A percentile compares a stretch with the other conserved stretches of the same genome.
phyloP scores from a whole-genome alignment of 2,113 vertebrate species.

The Spheniscus mendiculus region DNA sequence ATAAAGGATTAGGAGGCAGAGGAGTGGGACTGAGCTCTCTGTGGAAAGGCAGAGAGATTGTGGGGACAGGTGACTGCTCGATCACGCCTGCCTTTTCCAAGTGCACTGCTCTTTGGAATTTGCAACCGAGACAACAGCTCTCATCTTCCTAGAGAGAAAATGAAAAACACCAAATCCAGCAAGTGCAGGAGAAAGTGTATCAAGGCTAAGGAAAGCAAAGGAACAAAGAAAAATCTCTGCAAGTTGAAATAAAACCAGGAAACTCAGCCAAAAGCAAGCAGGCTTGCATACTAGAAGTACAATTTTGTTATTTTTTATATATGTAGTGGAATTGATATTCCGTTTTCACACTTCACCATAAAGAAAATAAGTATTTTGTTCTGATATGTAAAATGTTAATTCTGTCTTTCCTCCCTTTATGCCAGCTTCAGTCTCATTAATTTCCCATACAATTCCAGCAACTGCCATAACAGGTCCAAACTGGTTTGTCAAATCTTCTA shows the following conservation, averaged over 20 bases:
- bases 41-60: not conserved
- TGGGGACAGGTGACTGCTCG: not conserved
- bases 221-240: not conserved
- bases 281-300: not conserved
- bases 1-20: not conserved
- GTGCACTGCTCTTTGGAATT: not conserved
- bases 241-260: not conserved
- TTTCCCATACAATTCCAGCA: not conserved
- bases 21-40: not conserved
- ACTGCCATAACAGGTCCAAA: not conserved
- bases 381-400: not conserved
- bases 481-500: not conserved
- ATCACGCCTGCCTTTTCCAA: not conserved
- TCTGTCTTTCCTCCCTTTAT: not conserved
- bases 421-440: not conserved
- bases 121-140: not conserved
- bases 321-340: not conserved
- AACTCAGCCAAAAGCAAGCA: not conserved
- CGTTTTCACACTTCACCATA: not conserved
- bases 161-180: not conserved
- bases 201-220: not conserved
- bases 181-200: not conserved
- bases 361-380: not conserved
- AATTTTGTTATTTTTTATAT: not conserved
- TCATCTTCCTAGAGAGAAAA: not conserved